phyloP scores from a whole-genome alignment of 2,888 invertebrate species.

The Pachydiplax longipennis region DNA sequence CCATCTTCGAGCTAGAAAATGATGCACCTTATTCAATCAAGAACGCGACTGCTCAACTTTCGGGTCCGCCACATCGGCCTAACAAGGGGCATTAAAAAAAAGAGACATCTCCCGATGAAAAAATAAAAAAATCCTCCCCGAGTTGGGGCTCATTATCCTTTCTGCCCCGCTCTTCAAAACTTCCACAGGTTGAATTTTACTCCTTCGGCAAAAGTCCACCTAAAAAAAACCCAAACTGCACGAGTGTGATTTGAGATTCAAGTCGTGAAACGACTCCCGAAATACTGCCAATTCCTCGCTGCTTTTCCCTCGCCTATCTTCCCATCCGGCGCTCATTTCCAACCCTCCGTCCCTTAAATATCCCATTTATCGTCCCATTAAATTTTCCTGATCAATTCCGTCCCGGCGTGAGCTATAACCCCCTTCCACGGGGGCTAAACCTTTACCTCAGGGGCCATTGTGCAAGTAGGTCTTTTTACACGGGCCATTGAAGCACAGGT shows the following conservation, averaged over 20 bases:
- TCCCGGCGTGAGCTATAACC: not conserved
- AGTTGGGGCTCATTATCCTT: not conserved
- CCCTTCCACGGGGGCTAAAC: not conserved
- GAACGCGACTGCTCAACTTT: too few species aligned
- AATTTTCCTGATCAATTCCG: slow-evolving; percentile 23
- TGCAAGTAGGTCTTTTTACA: not conserved
- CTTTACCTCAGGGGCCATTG: not conserved
- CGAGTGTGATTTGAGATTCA: not conserved
- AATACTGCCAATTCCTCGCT: not conserved
- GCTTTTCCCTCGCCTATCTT: not conserved
- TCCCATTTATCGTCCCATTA: slow-evolving; percentile 31
- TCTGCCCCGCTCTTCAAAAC: not conserved
- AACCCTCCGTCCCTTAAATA: not conserved
- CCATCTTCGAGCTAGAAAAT: too few species aligned
- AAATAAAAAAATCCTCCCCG: too few species aligned
- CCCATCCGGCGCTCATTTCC: not conserved
- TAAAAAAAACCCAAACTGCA: not conserved
- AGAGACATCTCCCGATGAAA: too few species aligned
- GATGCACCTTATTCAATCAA: too few species aligned
- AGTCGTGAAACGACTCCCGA: not conserved
- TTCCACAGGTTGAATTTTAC: not conserved
- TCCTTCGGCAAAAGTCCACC: not conserved
- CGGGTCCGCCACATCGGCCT: too few species aligned
- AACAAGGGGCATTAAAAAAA: too few species aligned
- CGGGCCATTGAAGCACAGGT: slow-evolving; percentile 32